Evolutionary conservation across 2,113 vertebrate genomes (phyloP).

Genomic region (Phainopepla nitens): DNA sequence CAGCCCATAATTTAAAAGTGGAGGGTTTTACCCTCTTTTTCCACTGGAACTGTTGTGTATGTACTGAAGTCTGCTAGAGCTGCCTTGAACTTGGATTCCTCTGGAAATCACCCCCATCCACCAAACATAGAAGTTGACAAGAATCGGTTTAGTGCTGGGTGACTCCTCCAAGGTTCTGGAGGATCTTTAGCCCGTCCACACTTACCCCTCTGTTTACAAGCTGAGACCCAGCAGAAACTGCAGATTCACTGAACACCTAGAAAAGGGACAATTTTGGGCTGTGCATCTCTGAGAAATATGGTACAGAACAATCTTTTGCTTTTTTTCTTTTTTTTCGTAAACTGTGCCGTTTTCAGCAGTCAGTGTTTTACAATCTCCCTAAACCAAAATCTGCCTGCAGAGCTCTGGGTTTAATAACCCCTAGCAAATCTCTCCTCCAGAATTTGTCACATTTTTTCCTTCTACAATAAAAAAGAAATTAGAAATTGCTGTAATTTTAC

Average conservation of each 20-base stretch:
- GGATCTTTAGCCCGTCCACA: not conserved
- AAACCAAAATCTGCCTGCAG: not conserved
- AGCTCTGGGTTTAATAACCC: not conserved
- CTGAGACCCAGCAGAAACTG: not conserved
- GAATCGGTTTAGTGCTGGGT: not conserved
- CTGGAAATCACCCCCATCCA: not conserved
- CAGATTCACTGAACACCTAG: not conserved
- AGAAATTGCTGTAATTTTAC: not conserved
- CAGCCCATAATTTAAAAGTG: not conserved
- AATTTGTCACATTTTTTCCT: not conserved
- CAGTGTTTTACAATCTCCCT: not conserved
- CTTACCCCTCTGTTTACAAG: not conserved
- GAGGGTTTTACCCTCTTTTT: not conserved
- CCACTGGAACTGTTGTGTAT: not conserved
- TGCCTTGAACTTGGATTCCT: not conserved
- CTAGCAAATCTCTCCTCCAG: not conserved
- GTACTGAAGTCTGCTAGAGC: not conserved
- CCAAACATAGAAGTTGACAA: not conserved
- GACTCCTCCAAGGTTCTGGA: not conserved
- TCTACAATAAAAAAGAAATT: not conserved
- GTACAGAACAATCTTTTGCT: not conserved
- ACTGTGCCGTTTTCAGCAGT: not conserved
- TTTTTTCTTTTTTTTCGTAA: no score
- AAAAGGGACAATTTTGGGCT: not conserved
- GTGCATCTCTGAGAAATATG: not conserved